These are phyloP conservation scores for Synergus umbraculus DNA, from an alignment of 2,888 invertebrate genomes.

Conservation along the genomic window DNA sequence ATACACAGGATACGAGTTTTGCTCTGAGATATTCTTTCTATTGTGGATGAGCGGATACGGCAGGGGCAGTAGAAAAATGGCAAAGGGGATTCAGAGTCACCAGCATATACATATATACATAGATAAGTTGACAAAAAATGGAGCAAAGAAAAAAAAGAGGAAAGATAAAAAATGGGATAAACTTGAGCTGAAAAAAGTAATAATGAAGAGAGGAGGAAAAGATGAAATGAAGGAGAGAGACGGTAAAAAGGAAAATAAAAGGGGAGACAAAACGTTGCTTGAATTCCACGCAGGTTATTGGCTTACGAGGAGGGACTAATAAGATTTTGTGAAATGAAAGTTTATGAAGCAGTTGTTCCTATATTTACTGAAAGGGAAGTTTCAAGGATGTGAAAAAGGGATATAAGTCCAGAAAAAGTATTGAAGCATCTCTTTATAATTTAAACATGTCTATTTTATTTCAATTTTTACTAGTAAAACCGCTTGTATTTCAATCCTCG, in stretches of 20 bases:
- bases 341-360: no score
- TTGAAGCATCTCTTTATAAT: no score
- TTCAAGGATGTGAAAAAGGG: no score
- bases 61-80: slow-evolving; percentile 14
- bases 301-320: no score
- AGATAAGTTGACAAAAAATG: slow-evolving; percentile 9
- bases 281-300: no score
- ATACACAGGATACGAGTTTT: neutral
- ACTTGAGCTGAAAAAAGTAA: slow-evolving; percentile 1
- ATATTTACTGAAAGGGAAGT: no score
- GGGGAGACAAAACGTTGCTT: neutral
- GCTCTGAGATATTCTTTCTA: neutral
- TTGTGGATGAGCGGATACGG: slow-evolving; percentile 8
- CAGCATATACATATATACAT: slow-evolving; percentile 3
- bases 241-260: neutral
- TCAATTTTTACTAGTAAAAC: no score
- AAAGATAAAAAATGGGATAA: neutral
- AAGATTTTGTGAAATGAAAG: no score
- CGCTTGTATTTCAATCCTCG: no score
- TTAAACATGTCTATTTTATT: no score
- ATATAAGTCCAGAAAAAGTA: no score
- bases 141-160: neutral
- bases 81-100: slow-evolving; percentile 17
- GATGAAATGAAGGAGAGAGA: neutral
- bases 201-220: neutral